phyloP scores from a whole-genome alignment of 2,113 vertebrate species.

The Odocoileus hemionus region DNA sequence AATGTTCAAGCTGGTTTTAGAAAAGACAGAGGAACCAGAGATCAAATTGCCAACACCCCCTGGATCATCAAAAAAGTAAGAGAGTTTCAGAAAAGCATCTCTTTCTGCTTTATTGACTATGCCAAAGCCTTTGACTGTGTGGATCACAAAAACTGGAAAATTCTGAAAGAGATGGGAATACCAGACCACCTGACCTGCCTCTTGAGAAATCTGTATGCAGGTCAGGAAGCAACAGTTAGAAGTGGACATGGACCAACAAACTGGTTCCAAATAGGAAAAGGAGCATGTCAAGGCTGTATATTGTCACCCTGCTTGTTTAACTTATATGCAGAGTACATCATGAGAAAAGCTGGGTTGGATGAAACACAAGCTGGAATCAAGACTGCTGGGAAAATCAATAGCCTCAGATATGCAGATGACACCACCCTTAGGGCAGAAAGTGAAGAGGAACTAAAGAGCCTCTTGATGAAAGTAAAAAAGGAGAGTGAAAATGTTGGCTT shows the following conservation, averaged over 20 bases:
- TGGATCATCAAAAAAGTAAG: too few species aligned
- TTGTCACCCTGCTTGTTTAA: not conserved
- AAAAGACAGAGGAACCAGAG: too few species aligned
- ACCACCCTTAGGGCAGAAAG: not conserved
- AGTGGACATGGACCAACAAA: not conserved
- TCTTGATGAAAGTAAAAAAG: not conserved
- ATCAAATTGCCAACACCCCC: too few species aligned
- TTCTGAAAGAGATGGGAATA: too few species aligned
- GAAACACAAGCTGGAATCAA: not conserved
- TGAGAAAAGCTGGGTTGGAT: accelerated
- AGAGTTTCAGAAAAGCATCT: too few species aligned
- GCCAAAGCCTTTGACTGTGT: too few species aligned
- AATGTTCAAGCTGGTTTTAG: too few species aligned
- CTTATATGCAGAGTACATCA: not conserved
- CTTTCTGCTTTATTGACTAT: too few species aligned
- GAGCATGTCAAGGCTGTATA: accelerated
- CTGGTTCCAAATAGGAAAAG: not conserved
- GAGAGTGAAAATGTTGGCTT: not conserved
- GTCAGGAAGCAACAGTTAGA: not conserved
- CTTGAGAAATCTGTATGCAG: not conserved
- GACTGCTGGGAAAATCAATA: not conserved
- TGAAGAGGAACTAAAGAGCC: not conserved
- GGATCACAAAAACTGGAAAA: too few species aligned
- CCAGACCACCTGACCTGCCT: too few species aligned
- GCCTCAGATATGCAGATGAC: not conserved